Conservation (phyloP, 1,140 invertebrate genomes). For the Halictus rubicundus region DNA sequence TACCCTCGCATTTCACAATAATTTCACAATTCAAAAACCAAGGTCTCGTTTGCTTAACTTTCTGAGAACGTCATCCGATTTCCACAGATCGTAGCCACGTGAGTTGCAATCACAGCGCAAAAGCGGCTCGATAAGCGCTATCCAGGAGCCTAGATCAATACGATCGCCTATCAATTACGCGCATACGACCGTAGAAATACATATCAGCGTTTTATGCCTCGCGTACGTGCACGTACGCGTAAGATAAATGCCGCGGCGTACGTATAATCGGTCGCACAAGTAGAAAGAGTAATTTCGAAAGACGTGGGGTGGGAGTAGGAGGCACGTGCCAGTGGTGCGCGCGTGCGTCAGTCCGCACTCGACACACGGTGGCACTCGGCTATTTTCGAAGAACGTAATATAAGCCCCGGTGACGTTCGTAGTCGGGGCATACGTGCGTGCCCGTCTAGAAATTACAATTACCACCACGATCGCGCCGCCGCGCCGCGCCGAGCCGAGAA, state of each 20-base stretch:
- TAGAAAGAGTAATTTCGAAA: constrained; percentile 66
- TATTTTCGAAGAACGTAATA: constrained; percentile 74
- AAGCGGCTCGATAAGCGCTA: background rate
- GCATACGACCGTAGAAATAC: constrained; percentile 13
- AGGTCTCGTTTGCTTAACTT: too few species aligned
- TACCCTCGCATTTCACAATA: too few species aligned
- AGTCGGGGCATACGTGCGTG: constrained; percentile 38
- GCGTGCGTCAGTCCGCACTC: constrained; percentile 69
- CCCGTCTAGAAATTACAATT: constrained; percentile 61
- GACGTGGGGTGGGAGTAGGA: constrained; percentile 55
- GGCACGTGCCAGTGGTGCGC: constrained; percentile 71
- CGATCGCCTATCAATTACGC: constrained; percentile 11
- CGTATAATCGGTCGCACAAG: constrained; percentile 65
- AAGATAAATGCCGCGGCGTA: constrained; percentile 62
- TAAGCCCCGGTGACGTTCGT: constrained; percentile 65
- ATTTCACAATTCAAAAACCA: too few species aligned
- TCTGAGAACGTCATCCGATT: too few species aligned
- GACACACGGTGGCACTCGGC: constrained; percentile 68
- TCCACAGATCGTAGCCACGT: too few species aligned
- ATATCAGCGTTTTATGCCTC: constrained; percentile 41
- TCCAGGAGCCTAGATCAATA: background rate
- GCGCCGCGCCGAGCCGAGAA: background rate
- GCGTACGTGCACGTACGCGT: constrained; percentile 51
- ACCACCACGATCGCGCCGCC: constrained; percentile 46
- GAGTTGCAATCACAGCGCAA: background rate